Conservation (phyloP, 2,888 invertebrate genomes). For the Caenorhabditis virilis region DNA sequence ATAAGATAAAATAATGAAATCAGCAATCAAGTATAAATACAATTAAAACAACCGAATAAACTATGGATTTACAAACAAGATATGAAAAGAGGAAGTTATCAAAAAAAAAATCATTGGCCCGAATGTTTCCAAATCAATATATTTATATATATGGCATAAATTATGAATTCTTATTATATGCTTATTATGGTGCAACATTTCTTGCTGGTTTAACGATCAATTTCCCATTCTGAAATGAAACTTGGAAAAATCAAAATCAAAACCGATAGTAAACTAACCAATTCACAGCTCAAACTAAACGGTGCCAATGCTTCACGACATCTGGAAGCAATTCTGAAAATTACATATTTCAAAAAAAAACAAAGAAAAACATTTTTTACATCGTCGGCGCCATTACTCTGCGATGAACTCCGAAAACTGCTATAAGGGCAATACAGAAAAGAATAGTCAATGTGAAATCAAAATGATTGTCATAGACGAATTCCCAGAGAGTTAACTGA, state of each 20-base stretch:
- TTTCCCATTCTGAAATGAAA: conserved; percentile 45
- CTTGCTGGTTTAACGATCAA: conserved; percentile 51
- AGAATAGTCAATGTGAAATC: conserved; percentile 28
- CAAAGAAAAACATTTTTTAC: no score
- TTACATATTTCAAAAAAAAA: no score
- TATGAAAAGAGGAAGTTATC: no score
- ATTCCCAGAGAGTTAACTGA: conserved; percentile 4
- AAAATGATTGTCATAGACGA: conserved; percentile 18
- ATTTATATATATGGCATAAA: not conserved
- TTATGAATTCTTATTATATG: not conserved
- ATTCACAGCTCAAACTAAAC: conserved; percentile 66
- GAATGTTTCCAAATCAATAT: no score
- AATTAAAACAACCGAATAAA: no score
- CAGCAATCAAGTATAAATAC: no score
- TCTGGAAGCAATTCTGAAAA: conserved; percentile 61
- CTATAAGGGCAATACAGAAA: conserved; percentile 74
- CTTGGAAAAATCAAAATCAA: not conserved
- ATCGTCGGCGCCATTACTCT: conserved; percentile 94
- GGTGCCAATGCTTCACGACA: conserved; percentile 62
- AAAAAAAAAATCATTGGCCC: no score
- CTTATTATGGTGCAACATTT: conserved; percentile 24
- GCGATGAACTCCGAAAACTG: conserved; percentile 87
- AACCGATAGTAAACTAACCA: no score
- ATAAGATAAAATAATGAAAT: no score
- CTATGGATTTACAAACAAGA: no score